phyloP scores from a whole-genome alignment of 64 coral and sea anemone genomes.

The Dendrophyllia cribrosa region DNA sequence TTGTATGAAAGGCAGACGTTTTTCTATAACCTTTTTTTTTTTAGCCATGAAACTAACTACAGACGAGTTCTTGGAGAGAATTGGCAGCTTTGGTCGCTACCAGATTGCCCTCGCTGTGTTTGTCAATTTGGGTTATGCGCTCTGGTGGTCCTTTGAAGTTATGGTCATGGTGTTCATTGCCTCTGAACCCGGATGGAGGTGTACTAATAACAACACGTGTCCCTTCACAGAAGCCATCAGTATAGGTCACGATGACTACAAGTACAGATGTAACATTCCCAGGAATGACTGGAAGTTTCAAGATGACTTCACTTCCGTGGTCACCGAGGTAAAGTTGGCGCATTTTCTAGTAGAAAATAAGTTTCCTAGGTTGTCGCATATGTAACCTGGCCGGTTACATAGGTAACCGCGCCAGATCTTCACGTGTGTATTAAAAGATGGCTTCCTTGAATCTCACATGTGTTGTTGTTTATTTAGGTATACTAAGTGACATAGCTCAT shows the following conservation, averaged over 20 bases:
- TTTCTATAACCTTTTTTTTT: not conserved
- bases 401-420: no score
- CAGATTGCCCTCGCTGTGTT: conserved; percentile 13
- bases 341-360: no score
- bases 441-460: no score
- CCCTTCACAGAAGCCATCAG: conserved; percentile 16
- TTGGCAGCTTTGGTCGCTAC: conserved; percentile 74
- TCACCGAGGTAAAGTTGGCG: conserved; percentile 11
- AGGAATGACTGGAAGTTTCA: conserved; percentile 65
- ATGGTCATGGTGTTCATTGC: conserved; percentile 30
- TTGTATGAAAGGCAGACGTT: no score
- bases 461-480: no score
- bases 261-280: conserved; percentile 60
- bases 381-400: no score
- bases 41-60: conserved; percentile 16
- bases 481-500: no score
- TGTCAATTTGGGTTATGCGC: not conserved
- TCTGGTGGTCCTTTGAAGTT: not conserved
- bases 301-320: conserved; percentile 34
- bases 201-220: conserved; percentile 62
- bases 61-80: conserved; percentile 57
- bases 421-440: no score
- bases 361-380: not conserved
- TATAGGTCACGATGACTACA: conserved; percentile 20
- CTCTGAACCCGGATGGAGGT: conserved; percentile 10